Evolutionary conservation across 2,888 invertebrate species (phyloP), one percentile per base, ranked within the genome.

Genomic region (Acleris emargana): DNA sequence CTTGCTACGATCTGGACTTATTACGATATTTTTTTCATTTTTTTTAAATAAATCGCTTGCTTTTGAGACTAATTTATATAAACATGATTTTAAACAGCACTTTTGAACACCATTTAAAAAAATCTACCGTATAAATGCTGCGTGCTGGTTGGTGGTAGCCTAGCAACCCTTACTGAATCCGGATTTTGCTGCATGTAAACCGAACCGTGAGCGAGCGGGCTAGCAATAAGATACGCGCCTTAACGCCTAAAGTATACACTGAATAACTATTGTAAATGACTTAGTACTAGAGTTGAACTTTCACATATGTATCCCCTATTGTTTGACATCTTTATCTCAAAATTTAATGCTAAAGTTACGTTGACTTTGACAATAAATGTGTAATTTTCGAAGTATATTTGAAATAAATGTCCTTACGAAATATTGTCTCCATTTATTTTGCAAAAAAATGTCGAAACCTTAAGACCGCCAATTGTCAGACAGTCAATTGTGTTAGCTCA

Each of bases 351-450:
- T 89, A 86, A 82, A 76, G 75, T 91, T 92, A 89, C 86, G 89
- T 92, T 92, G 88, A 92, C 91, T 91, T 90, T 90, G 91, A 92
- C 91, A 92, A 92, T 92, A 92, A 92, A 89, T 89, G 90, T 91
- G 87, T 90, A 88, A 86, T 87, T 87, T 82, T 86, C 77, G 76
- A 78, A 72, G 49, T 62, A 62, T 69, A 81, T 82, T 81, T 78
- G 69, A 82, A 87, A 86, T 88, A 87, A 89, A 89, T 86, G 81
- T 85, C 84, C 80, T 80, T 78, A 78, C 71, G 74, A 81, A 82
- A 79, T 70, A 68, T 66, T 59, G 9, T 61, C 50, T 58, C 58
- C 68, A 67, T 74, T 70, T 69, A 75, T 73, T 74, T 67, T 45
- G 38, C 25, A 38, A 43, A 54, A 18, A 17, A 11, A 38, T 43